A percentile compares a stretch with the other conserved stretches of the same genome.
Evolutionary conservation across 2,113 vertebrate genomes (phyloP).

Genomic region (Elachura formosa): DNA sequence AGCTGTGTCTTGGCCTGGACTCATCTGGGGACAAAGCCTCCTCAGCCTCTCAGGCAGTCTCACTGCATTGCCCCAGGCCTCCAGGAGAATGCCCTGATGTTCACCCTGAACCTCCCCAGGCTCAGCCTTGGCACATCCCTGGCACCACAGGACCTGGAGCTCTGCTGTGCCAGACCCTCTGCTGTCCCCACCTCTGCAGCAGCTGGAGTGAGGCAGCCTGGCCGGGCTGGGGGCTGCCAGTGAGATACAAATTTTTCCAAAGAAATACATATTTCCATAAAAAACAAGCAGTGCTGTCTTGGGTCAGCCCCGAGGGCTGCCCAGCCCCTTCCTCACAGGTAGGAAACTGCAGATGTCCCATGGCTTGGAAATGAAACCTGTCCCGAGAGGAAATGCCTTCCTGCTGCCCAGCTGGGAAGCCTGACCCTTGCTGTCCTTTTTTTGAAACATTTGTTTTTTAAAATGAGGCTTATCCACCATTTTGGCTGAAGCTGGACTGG

Average conservation of each 20-base stretch:
- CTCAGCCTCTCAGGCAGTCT: accelerated
- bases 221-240: neutral
- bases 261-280: neutral
- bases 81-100: neutral
- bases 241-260: neutral
- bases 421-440: neutral
- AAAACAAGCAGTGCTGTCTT: neutral
- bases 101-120: neutral
- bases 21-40: neutral
- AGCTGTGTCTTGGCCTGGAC: neutral
- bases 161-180: neutral
- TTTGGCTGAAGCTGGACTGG: neutral
- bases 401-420: neutral
- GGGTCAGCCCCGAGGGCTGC: neutral
- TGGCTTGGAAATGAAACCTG: neutral
- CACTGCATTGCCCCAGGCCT: neutral
- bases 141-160: accelerated
- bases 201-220: neutral
- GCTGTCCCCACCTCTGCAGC: neutral
- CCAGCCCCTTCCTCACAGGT: neutral
- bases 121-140: accelerated
- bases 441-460: neutral
- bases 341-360: neutral
- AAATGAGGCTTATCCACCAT: neutral
- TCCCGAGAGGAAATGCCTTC: neutral